Conservation (phyloP, 1,140 invertebrate species). For the Ooceraea biroi region DNA sequence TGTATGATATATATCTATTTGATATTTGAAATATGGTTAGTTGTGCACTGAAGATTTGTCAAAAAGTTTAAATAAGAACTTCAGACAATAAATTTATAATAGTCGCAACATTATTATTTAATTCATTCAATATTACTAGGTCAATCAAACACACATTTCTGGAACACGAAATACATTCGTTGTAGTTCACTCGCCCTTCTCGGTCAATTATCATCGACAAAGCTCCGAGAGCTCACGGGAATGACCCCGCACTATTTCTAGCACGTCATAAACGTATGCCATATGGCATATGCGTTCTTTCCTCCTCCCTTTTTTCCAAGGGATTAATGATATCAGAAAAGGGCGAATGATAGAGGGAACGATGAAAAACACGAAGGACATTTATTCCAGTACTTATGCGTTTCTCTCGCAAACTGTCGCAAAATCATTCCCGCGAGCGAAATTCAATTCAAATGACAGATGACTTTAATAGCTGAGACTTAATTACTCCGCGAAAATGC, state of each 20-base stretch:
- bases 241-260: constrained; percentile 43
- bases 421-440: not conserved
- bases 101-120: not conserved
- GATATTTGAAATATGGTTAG: no score
- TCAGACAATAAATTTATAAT: no score
- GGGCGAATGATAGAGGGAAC: not conserved
- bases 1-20: no score
- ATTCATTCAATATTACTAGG: not conserved
- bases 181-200: constrained; percentile 17
- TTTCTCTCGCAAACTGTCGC: constrained; percentile 3
- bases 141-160: constrained; percentile 22
- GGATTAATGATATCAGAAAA: constrained; percentile 55
- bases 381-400: constrained; percentile 20
- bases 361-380: constrained; percentile 21
- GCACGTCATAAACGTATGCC: constrained; percentile 49
- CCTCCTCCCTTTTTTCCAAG: not conserved
- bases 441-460: constrained; percentile 23
- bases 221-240: constrained; percentile 15
- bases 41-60: no score
- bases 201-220: constrained; percentile 45
- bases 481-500: not conserved
- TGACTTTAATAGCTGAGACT: not conserved
- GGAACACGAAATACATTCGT: constrained; percentile 7
- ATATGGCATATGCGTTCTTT: constrained; percentile 42
- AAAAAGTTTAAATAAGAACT: no score